Evolutionary conservation across 2,797 vertebrate species (phyloP).

Genomic region (Scarus forsteni): DNA sequence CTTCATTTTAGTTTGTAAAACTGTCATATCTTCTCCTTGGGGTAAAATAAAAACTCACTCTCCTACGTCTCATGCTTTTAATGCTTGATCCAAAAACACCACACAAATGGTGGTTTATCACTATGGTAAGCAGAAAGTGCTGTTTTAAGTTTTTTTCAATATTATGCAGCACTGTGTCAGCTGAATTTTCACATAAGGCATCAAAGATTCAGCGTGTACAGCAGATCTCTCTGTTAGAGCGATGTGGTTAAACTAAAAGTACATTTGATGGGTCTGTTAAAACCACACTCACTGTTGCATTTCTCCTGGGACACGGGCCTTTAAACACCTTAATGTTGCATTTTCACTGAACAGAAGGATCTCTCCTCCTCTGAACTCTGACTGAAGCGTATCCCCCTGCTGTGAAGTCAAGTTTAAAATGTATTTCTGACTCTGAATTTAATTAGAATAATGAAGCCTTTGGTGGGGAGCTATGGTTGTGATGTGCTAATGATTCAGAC

Average conservation of each 20-base stretch:
- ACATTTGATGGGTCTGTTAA: constrained; percentile 12
- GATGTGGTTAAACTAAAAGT: neutral
- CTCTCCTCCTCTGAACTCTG: constrained; percentile 11
- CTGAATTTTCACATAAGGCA: neutral
- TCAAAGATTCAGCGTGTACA: neutral
- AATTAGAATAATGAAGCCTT: constrained; percentile 72
- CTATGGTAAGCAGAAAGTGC: too few species aligned
- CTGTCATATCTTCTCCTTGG: too few species aligned
- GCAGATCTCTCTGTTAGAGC: neutral
- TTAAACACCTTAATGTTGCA: constrained; percentile 16
- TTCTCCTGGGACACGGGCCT: constrained; percentile 3
- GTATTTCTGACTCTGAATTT: constrained; percentile 68
- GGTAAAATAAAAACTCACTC: too few species aligned
- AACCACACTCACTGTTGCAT: constrained; percentile 4
- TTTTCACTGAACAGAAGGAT: constrained; percentile 5
- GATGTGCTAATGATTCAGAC: constrained; percentile 75
- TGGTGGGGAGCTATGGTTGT: constrained; percentile 62
- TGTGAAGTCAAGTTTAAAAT: constrained; percentile 50
- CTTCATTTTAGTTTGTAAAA: too few species aligned
- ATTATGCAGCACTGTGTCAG: neutral
- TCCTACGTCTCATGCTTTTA: too few species aligned
- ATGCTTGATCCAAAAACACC: too few species aligned
- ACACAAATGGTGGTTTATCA: too few species aligned
- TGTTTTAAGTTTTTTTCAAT: too few species aligned
- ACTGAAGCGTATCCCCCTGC: constrained; percentile 26